A percentile compares a stretch with the other conserved stretches of the same genome.
phyloP scores from a whole-genome alignment of 2,797 vertebrate species.

The Corythornis leucogaster region DNA sequence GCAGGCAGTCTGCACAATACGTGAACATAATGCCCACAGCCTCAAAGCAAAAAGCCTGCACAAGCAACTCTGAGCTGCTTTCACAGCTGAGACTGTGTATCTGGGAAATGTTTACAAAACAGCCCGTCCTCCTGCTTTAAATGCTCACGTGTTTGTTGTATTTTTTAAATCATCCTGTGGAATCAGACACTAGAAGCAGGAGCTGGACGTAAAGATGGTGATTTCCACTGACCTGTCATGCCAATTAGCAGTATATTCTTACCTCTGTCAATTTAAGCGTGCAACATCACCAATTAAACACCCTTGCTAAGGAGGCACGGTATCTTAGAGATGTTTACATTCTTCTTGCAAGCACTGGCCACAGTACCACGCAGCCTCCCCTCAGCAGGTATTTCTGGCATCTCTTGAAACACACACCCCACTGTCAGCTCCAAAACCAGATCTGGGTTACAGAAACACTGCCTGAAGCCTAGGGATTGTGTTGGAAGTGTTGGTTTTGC shows the following conservation, averaged over 20 bases:
- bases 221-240: background rate
- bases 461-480: background rate
- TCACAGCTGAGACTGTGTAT: background rate
- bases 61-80: conserved; percentile 51
- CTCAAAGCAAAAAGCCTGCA: conserved; percentile 43
- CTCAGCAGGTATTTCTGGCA: conserved; percentile 1
- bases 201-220: background rate
- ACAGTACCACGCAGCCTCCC: background rate
- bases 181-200: background rate
- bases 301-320: background rate
- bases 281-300: conserved; percentile 6
- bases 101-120: conserved; percentile 19
- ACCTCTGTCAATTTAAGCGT: conserved; percentile 45
- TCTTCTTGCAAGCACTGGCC: conserved; percentile 2
- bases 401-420: background rate
- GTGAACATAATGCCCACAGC: conserved; percentile 53
- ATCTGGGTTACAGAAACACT: background rate
- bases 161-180: background rate
- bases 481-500: background rate
- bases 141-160: background rate
- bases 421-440: background rate
- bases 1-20: conserved; percentile 70
- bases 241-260: background rate
- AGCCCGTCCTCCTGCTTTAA: background rate
- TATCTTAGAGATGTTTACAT: conserved; percentile 51